Evolutionary conservation across 2,797 vertebrate genomes (phyloP), one percentile per base, ranked within the genome.

Genomic region (Anguilla pacifica): DNA sequence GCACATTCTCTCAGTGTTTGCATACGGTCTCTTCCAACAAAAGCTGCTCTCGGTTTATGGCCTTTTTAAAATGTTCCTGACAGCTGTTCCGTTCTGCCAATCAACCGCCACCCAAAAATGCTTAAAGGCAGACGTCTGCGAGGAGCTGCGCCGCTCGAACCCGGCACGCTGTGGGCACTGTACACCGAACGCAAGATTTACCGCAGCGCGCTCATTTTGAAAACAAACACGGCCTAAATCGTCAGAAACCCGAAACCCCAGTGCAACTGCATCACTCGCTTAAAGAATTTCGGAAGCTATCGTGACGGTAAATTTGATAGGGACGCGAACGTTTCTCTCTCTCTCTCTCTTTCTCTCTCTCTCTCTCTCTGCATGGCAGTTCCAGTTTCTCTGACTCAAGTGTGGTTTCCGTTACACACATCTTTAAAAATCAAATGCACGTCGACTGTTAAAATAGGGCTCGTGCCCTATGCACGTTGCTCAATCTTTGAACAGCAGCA

Each of bases 141-240:
- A 51, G 2, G 10, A 22, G 46, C 46, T 25, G 46, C 22, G 11
- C 43, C 1, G 25, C 79, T 46, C 10, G 13, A 51, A 25, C 9
- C 19, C 79, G 25, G 22, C 25, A n/a, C 19, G 79, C 79, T 49
- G 17, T 49, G 77, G 43, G 6, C 15, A 46, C 39, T 3, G 17
- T 4, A 6, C 39, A 79, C 19, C 19, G 13, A 22, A 46, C 7
- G 25, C 77, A 81, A 22, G 17, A 22, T 81, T 81, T 2, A 43
- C 25, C 22, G n/a, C 25, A 51, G 0, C 22, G 9, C 39, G 46
- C 10, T 82, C 79, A 25, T 43, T 81, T 46, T 43, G 77, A 81
- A 81, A 81, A 74, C 31, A 81, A 49, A 82, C 46, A n/a, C 17
- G 79, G 43, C 19, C 79, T 13, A 51, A 82, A 82, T 82, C 79